A percentile compares a stretch with the other conserved stretches of the same genome.
Evolutionary conservation across 2,888 invertebrate species (phyloP).

Genomic region (Oscheius sp.): DNA sequence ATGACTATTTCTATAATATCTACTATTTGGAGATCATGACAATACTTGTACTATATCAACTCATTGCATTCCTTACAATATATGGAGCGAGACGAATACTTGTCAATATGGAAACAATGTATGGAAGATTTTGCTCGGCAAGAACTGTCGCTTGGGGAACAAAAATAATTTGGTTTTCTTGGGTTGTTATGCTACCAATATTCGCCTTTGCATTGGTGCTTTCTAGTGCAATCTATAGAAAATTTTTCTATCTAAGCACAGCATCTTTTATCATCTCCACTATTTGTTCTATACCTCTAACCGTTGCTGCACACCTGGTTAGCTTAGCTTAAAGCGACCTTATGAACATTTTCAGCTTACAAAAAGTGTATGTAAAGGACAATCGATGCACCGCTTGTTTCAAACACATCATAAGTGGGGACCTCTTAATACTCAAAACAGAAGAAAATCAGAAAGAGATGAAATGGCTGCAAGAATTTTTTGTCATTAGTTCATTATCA

Average conservation of each 20-base stretch:
- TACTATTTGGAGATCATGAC: not conserved
- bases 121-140: not conserved
- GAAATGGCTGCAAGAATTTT: slow-evolving; percentile 26
- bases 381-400: slow-evolving; percentile 5
- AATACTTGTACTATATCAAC: slow-evolving; percentile 2
- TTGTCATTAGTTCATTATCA: no score
- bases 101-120: slow-evolving; percentile 20
- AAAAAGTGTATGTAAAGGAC: not conserved
- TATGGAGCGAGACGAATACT: slow-evolving; percentile 11
- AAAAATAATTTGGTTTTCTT: not conserved
- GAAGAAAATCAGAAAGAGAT: slow-evolving; percentile 3
- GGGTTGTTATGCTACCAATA: slow-evolving; percentile 5
- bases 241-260: not conserved
- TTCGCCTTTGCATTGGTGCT: not conserved
- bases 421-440: slow-evolving; percentile 26
- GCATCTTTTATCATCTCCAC: not conserved
- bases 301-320: not conserved
- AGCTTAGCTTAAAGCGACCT: no score
- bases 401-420: slow-evolving; percentile 28
- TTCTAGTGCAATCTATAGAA: slow-evolving; percentile 5
- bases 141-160: not conserved
- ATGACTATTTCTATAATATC: slow-evolving; percentile 8
- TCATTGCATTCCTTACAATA: not conserved
- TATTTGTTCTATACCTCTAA: slow-evolving; percentile 1
- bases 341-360: not conserved